These are phyloP conservation scores for Papilio demoleus DNA, from an alignment of 2,888 invertebrate genomes.

Conservation along the genomic window DNA sequence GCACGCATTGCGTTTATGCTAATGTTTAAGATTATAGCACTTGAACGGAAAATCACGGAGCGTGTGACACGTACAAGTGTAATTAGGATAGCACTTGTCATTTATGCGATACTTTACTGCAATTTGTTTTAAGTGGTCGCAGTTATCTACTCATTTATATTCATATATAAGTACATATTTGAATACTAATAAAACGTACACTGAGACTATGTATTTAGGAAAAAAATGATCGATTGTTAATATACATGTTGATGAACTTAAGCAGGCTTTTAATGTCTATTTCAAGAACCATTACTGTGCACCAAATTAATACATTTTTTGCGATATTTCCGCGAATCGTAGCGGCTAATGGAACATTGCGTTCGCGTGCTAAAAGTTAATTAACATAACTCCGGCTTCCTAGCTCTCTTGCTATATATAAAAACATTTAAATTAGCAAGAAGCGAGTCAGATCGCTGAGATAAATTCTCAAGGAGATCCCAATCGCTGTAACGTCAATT, in stretches of 20 bases:
- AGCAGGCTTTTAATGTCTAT: constrained; percentile 21
- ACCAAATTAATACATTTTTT: constrained; percentile 16
- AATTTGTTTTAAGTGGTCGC: constrained; percentile 15
- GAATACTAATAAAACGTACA: background rate
- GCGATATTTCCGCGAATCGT: constrained; percentile 14
- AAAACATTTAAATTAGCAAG: constrained; percentile 27
- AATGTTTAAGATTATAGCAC: constrained; percentile 17
- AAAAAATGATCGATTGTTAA: background rate
- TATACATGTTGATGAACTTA: background rate
- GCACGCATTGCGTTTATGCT: constrained; percentile 8
- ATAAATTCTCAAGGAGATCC: constrained; percentile 36
- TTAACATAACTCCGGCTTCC: constrained; percentile 32
- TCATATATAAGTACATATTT: background rate
- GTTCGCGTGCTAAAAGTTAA: constrained; percentile 33
- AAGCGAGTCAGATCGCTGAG: constrained; percentile 35
- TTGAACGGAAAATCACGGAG: constrained; percentile 7
- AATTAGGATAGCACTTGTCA: constrained; percentile 12
- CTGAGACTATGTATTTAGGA: background rate
- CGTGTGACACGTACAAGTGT: constrained; percentile 3
- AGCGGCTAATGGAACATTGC: constrained; percentile 30
- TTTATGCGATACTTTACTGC: constrained; percentile 9
- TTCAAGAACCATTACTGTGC: constrained; percentile 20
- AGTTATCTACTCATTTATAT: background rate
- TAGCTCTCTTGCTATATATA: constrained; percentile 7
- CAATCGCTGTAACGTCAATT: constrained; percentile 38